Evolutionary conservation across 1,140 invertebrate genomes (phyloP).

Genomic region (Trachymyrmex septentrionalis): DNA sequence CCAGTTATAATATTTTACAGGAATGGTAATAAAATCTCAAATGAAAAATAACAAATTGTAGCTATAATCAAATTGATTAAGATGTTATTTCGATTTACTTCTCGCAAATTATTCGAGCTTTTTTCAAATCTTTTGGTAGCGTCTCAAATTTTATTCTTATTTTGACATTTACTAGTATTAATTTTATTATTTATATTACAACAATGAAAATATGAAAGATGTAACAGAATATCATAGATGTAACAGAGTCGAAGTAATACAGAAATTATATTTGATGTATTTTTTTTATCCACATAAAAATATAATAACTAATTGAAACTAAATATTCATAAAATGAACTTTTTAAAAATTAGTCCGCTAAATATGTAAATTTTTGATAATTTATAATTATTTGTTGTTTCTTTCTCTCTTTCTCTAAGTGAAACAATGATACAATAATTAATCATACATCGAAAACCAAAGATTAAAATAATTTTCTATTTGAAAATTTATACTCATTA

Average conservation of each 20-base stretch:
- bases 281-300: not conserved
- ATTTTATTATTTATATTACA: not conserved
- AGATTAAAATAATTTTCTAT: too few species aligned
- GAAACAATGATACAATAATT: too few species aligned
- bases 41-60: not conserved
- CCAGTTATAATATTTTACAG: not conserved
- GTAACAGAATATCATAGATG: not conserved
- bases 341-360: not conserved
- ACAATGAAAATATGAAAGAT: not conserved
- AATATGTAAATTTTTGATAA: too few species aligned
- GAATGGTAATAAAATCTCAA: not conserved
- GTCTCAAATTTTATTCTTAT: not conserved
- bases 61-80: not conserved
- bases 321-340: not conserved
- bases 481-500: too few species aligned
- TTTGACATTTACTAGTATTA: not conserved
- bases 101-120: not conserved
- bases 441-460: too few species aligned
- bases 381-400: too few species aligned
- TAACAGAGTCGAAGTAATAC: not conserved
- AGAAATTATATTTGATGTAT: not conserved
- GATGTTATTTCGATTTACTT: not conserved
- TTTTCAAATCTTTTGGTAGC: not conserved
- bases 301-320: not conserved
- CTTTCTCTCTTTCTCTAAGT: too few species aligned